phyloP scores from a whole-genome alignment of 2,888 invertebrate species.

The Hyposoter dolosus region DNA sequence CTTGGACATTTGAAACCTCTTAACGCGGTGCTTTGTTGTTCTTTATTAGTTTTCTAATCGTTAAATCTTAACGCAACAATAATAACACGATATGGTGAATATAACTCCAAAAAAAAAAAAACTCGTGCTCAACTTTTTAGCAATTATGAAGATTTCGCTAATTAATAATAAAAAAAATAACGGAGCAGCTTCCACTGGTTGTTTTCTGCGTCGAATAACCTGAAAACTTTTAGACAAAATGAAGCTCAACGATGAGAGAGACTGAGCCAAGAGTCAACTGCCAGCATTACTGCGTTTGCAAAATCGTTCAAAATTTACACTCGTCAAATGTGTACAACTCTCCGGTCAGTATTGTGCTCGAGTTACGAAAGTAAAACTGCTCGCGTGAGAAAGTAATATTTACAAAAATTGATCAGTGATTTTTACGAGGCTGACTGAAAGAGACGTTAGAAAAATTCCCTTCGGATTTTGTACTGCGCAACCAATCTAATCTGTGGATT shows the following conservation, averaged over 20 bases:
- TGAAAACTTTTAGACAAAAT: too few species aligned
- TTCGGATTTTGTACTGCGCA: not conserved
- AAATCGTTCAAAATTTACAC: slow-evolving; percentile 21
- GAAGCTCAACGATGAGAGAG: too few species aligned
- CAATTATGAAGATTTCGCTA: not conserved
- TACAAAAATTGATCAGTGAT: slow-evolving; percentile 9
- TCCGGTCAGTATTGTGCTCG: slow-evolving; percentile 8
- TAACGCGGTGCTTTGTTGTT: slow-evolving; percentile 1
- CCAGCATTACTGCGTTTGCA: not conserved
- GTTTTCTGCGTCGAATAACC: not conserved
- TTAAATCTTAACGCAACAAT: slow-evolving; percentile 19
- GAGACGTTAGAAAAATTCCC: not conserved
- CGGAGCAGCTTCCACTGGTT: too few species aligned
- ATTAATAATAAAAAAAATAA: not conserved
- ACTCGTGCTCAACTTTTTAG: not conserved
- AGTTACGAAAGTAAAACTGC: slow-evolving; percentile 29
- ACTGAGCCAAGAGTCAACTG: not conserved
- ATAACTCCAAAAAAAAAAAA: not conserved
- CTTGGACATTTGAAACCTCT: slow-evolving; percentile 21
- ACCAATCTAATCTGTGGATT: not conserved
- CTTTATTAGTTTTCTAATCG: slow-evolving; percentile 55
- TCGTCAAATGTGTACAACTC: slow-evolving; percentile 42
- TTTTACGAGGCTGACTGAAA: not conserved
- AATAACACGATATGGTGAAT: not conserved
- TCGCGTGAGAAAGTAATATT: slow-evolving; percentile 42